phyloP scores from a whole-genome alignment of 2,113 vertebrate species.

The Ovis aries region DNA sequence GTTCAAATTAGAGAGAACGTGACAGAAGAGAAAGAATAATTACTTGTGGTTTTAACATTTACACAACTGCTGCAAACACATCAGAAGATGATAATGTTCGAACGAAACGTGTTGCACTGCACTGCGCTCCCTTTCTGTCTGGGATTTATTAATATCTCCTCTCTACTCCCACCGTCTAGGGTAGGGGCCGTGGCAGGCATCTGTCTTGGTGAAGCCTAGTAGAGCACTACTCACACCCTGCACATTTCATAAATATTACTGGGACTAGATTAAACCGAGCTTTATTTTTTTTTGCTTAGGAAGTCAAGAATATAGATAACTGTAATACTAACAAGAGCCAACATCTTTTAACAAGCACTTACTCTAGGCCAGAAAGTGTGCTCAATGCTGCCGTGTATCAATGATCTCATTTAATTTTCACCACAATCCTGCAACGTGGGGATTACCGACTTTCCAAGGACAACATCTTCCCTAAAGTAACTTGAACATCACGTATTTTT shows the following conservation, averaged over 20 bases:
- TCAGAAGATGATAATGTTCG: conserved; percentile 40
- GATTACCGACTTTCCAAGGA: background rate
- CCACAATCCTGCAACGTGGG: background rate
- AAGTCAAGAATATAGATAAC: background rate
- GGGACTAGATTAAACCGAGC: background rate
- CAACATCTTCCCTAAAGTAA: background rate
- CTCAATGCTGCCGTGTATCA: too few relatives aligned
- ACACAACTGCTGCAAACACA: conserved; percentile 61
- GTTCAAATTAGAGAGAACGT: conserved; percentile 74
- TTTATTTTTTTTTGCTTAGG: background rate
- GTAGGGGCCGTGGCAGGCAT: rapidly evolving
- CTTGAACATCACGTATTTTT: background rate
- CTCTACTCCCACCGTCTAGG: background rate
- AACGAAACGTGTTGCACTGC: background rate
- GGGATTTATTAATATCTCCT: background rate
- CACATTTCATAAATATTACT: background rate
- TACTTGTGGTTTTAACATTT: conserved; percentile 74
- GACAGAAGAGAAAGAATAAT: conserved; percentile 76
- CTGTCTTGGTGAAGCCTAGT: background rate
- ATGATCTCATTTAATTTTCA: background rate
- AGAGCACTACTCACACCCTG: background rate
- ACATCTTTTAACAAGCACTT: background rate
- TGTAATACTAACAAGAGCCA: background rate
- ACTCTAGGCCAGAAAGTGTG: background rate
- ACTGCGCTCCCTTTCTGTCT: background rate